Conservation (phyloP, 2,888 invertebrate genomes). For the Andrena camellia region DNA sequence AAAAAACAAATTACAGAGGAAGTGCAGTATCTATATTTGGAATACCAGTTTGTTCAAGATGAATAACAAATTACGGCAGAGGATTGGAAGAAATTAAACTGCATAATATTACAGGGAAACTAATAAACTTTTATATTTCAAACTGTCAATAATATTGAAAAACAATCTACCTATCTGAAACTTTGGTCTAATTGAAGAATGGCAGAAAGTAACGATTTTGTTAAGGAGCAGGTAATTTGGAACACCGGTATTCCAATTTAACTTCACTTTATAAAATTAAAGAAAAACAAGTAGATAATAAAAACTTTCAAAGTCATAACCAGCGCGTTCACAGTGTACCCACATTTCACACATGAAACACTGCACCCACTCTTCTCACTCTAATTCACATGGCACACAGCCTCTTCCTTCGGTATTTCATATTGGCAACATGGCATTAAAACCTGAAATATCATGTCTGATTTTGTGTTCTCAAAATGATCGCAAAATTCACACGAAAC, state of each 20-base stretch:
- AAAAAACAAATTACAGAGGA: background rate
- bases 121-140: slow-evolving; percentile 1
- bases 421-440: too few relatives aligned
- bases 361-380: too few relatives aligned
- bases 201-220: slow-evolving; percentile 3
- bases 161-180: slow-evolving; percentile 5
- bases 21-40: background rate
- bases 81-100: background rate
- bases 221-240: background rate
- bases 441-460: too few relatives aligned
- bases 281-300: background rate
- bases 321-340: too few relatives aligned
- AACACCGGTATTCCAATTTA: background rate
- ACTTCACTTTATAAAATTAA: background rate
- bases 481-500: too few relatives aligned
- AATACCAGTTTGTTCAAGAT: background rate
- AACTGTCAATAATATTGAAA: background rate
- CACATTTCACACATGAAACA: too few relatives aligned
- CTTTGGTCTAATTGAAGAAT: slow-evolving; percentile 2
- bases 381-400: too few relatives aligned
- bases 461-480: too few relatives aligned
- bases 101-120: background rate
- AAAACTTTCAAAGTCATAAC: background rate
- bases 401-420: too few relatives aligned
- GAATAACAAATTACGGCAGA: background rate